Conservation (phyloP, 2,797 vertebrate genomes). For the Selene dorsalis region DNA sequence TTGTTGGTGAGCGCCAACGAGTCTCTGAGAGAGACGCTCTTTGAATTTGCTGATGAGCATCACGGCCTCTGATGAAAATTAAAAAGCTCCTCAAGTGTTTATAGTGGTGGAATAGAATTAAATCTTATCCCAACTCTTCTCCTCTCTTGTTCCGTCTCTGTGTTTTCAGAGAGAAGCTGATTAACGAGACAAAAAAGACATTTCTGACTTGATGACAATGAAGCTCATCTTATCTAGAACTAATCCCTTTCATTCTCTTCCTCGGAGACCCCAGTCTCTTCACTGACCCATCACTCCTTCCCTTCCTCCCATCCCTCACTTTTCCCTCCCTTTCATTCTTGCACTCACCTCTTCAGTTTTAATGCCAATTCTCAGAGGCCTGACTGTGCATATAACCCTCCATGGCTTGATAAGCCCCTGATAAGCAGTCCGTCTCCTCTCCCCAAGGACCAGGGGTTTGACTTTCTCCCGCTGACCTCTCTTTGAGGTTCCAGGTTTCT, state of each 20-base stretch:
- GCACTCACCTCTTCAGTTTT: slow-evolving; percentile 57
- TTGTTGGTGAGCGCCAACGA: slow-evolving; percentile 1
- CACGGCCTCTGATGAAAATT: slow-evolving; percentile 57
- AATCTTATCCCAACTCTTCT: slow-evolving; percentile 44
- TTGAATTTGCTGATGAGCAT: slow-evolving; percentile 55
- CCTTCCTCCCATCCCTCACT: slow-evolving; percentile 19
- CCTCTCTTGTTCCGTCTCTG: slow-evolving; percentile 37
- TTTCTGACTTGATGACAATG: slow-evolving; percentile 56
- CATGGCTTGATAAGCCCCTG: slow-evolving; percentile 67
- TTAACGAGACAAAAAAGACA: slow-evolving; percentile 60
- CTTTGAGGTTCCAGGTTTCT: slow-evolving; percentile 72
- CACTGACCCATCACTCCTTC: slow-evolving; percentile 39
- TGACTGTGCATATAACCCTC: slow-evolving; percentile 71
- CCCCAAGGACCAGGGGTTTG: slow-evolving; percentile 53
- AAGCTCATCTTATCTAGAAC: slow-evolving; percentile 66
- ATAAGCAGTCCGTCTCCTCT: slow-evolving; percentile 68
- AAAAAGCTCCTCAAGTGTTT: slow-evolving; percentile 58
- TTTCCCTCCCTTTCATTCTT: slow-evolving; percentile 23
- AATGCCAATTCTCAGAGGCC: slow-evolving; percentile 67
- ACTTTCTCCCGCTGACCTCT: slow-evolving; percentile 68
- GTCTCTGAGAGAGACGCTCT: slow-evolving; percentile 28
- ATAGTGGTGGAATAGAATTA: slow-evolving; percentile 47
- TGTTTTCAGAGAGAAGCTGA: slow-evolving; percentile 50
- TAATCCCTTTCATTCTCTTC: slow-evolving; percentile 65
- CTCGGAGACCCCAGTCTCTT: slow-evolving; percentile 30